A percentile compares a stretch with the other conserved stretches of the same genome.
Evolutionary conservation across 2,888 invertebrate species (phyloP).

Genomic region (Drosophila prostipennis): DNA sequence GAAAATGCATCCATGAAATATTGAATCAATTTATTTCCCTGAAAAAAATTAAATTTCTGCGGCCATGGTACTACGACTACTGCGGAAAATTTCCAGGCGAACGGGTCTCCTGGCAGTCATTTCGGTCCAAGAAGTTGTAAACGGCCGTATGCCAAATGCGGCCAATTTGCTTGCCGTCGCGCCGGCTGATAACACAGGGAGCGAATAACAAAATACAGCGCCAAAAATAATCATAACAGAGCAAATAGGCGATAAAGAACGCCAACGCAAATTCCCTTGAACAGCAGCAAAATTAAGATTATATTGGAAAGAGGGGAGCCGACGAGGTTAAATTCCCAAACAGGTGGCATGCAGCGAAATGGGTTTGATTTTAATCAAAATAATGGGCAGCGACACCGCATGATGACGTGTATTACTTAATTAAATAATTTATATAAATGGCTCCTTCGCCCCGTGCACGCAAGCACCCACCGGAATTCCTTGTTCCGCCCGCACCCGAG

Average conservation of each 20-base stretch:
- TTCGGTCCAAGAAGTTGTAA: constrained; percentile 58
- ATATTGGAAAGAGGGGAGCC: background rate
- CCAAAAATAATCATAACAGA: constrained; percentile 69
- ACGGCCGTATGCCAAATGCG: constrained; percentile 67
- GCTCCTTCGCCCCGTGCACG: constrained; percentile 55
- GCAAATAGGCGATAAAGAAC: constrained; percentile 53
- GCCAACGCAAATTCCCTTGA: background rate
- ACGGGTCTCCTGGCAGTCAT: constrained; percentile 58
- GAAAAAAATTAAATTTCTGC: too few species aligned
- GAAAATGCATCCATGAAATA: too few species aligned
- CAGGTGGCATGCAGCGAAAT: constrained; percentile 73
- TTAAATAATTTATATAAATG: constrained; percentile 77
- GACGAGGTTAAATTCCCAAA: constrained; percentile 4
- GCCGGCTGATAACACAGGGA: constrained; percentile 18
- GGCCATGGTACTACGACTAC: background rate
- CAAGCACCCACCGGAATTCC: constrained; percentile 32
- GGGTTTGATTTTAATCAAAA: constrained; percentile 79
- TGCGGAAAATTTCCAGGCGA: constrained; percentile 37
- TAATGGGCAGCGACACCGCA: constrained; percentile 64
- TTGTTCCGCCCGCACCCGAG: constrained; percentile 3
- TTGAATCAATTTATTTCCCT: too few species aligned
- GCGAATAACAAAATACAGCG: constrained; percentile 20
- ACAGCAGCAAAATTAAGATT: background rate
- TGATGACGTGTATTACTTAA: constrained; percentile 73
- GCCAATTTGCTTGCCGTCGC: constrained; percentile 61